Base-by-base conservation (phyloP, 2,888 invertebrate species). In the Atrina japonica region DNA sequence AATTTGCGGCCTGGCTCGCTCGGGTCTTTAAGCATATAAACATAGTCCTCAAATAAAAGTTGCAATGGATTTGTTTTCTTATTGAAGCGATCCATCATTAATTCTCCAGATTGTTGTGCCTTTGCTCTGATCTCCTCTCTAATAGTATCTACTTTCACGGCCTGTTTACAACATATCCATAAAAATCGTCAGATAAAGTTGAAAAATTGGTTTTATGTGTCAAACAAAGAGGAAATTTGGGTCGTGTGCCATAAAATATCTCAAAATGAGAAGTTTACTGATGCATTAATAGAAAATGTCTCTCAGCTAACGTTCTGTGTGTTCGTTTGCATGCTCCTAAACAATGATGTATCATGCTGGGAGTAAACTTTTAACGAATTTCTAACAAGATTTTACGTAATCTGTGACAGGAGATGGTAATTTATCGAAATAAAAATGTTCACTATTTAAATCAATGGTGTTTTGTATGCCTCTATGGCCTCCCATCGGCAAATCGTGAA, bases 1-100 rank as follows among this genome's bases (percentile, higher is more conserved):
- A 77, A 43, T 27, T 79, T 79, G 55, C 63, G 60, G 5, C 70
- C 77, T 23, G 70, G 6, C n/a, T 67, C 63, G 30, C n/a, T 29
- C 0, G 63, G 63, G 53, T 73, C 76, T 30, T 67, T 68, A 0
- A 55, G 43, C 9, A 76, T 16, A 63, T 74, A 77, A 3, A 77
- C 76, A 73, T 71, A 77, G 50, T 77, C 72, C 16, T 73, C 74
- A 56, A 14, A 16, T n/a, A 16, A 11, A n/a, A 73, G 29, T 16
- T 53, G 14, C 11, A 75, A 49, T 11, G 61, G 40, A 5, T 53
- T 16, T 21, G 27, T 30, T 16, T 58, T 63, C 0, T 14, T 45
- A 66, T 73, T 75, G 29, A 50, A 59, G 3, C 35, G 11, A 14
- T 41, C 14, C 0, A 40, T 29, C 72, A 74, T 72, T 18, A 45